Conservation (phyloP, 2,888 invertebrate genomes). For the Amiota minor region DNA sequence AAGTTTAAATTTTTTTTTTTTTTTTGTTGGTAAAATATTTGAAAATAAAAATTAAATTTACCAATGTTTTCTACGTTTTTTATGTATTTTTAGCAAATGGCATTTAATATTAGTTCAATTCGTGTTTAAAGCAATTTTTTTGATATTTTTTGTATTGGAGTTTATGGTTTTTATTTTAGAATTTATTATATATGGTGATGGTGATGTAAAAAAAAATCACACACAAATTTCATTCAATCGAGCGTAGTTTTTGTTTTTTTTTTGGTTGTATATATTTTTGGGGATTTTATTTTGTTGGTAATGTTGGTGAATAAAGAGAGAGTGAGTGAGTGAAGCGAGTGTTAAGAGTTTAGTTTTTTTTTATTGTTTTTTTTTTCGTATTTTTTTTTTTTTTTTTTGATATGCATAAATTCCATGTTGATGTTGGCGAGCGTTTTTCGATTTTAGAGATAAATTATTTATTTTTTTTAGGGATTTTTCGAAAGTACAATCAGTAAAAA, state of each 20-base stretch:
- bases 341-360: conserved; percentile 11
- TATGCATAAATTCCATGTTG: conserved; percentile 62
- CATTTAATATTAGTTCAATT: conserved; percentile 48
- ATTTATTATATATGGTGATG: conserved; percentile 22
- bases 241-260: conserved; percentile 30
- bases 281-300: conserved; percentile 37
- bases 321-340: not conserved
- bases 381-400: conserved; percentile 40
- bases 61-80: conserved; percentile 70
- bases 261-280: conserved; percentile 28
- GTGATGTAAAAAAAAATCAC: conserved; percentile 1
- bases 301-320: conserved; percentile 35
- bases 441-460: conserved; percentile 40
- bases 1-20: conserved; percentile 16
- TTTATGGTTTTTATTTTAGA: conserved; percentile 43
- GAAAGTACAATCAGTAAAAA: conserved; percentile 65
- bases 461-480: conserved; percentile 47
- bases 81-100: conserved; percentile 34
- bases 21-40: conserved; percentile 33
- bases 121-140: conserved; percentile 49
- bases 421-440: conserved; percentile 66
- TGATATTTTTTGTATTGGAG: conserved; percentile 51
- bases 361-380: conserved; percentile 38
- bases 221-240: conserved; percentile 53
- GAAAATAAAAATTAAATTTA: conserved; percentile 54